Evolutionary conservation across 2,113 vertebrate genomes (phyloP).

Genomic region (Poeciliopsis retropinna): DNA sequence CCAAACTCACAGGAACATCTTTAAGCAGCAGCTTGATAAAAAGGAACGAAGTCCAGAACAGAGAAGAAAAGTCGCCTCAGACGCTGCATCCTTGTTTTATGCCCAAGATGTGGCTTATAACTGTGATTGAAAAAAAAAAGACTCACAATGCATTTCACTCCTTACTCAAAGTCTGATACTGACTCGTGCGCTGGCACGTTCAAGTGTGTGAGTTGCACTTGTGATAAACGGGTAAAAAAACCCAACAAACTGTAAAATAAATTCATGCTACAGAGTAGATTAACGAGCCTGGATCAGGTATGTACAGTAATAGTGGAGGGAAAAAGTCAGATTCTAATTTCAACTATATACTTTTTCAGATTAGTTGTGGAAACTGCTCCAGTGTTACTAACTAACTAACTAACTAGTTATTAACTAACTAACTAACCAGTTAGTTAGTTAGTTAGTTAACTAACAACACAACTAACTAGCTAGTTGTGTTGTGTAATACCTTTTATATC

Average conservation of each 20-base stretch:
- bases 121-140: no score
- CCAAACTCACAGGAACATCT: constrained; percentile 6
- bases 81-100: no score
- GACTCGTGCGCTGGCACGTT: not conserved
- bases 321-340: no score
- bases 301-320: not conserved
- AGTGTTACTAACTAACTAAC: not conserved
- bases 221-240: not conserved
- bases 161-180: not conserved
- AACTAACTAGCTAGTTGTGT: not conserved
- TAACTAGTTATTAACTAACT: no score
- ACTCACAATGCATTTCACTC: not conserved
- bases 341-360: not conserved
- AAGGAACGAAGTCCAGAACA: not conserved
- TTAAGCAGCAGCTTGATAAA: not conserved
- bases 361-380: not conserved
- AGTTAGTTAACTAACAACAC: no score
- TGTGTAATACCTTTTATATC: not conserved
- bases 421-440: no score
- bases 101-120: not conserved
- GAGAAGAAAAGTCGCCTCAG: not conserved
- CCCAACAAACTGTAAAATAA: no score
- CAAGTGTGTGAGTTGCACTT: not conserved
- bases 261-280: not conserved
- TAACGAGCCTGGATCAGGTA: not conserved